Evolutionary conservation across 1,140 invertebrate species (phyloP), one percentile per base, ranked within the genome.

Genomic region (Hycleus cichorii): DNA sequence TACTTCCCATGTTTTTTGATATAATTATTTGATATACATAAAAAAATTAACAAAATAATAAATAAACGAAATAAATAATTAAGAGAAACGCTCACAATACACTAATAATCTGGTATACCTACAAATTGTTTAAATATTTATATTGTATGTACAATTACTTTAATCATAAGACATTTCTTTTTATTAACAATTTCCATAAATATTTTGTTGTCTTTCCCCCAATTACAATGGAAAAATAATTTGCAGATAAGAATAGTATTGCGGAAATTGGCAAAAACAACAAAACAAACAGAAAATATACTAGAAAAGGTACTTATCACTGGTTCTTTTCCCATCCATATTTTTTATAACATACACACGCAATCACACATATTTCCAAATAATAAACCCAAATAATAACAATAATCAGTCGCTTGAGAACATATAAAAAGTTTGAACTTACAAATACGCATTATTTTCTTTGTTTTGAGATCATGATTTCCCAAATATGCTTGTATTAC

Each of bases 351-450:
- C 32, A 32, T 32, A 32, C 32, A 32, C 32, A 32, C 32, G 32
- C 32, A 32, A 32, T 32, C 32, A 32, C 32, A 32, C 32, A 32
- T 7, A 39, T 43, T 8, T 40, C 43, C 57, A 25, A 47, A 40
- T 45, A 53, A 54, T 5, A 32, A 32, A n/a, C 44, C 56, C 46
- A 24, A 60, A 60, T 56, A 60, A 18, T 52, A 52, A 9, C 27
- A 56, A 59, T 59, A 60, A 60, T 60, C 58, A 60, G 25, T 39
- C 43, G 38, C 7, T 46, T 24, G 32, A 56, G 27, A 43, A 50
- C 32, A 57, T 49, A 49, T 38, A 40, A 40, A 50, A 50, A 40
- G 43, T 24, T 45, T 45, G 11, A 45, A 45, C 11, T 45, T 24
- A 45, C 43, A 45, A 45, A 45, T 45, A 24, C 24, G 9, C 9